Evolutionary conservation across 2,113 vertebrate genomes (phyloP).

Genomic region (Tenebrosternarchus preto): DNA sequence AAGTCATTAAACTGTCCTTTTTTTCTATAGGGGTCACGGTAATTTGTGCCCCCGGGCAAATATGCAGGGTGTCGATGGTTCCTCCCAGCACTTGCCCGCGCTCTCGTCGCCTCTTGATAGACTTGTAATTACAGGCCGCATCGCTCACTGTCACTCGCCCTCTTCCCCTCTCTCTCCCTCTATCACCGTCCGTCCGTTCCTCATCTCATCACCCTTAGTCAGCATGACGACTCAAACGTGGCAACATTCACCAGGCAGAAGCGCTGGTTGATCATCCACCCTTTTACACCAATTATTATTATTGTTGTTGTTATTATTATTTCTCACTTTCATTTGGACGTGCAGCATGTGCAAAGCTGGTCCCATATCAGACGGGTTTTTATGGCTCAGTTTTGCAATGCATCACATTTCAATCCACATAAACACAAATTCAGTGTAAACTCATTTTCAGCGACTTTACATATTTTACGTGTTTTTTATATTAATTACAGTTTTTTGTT

Average conservation of each 20-base stretch:
- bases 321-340: not conserved
- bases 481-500: constrained; percentile 13
- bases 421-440: too few relatives aligned
- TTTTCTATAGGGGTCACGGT: constrained; percentile 57
- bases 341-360: not conserved
- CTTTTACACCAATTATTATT: too few relatives aligned
- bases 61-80: constrained; percentile 49
- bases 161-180: constrained; percentile 36
- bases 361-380: not conserved
- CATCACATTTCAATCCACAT: not conserved
- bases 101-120: constrained; percentile 63
- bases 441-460: not conserved
- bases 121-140: constrained; percentile 68
- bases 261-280: not conserved
- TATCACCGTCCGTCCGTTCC: constrained; percentile 32
- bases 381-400: not conserved
- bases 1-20: constrained; percentile 64
- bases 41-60: constrained; percentile 59
- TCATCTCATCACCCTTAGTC: constrained; percentile 50
- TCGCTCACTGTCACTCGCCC: constrained; percentile 57
- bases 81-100: constrained; percentile 47
- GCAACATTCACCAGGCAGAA: not conserved
- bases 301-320: too few relatives aligned
- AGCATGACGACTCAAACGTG: constrained; percentile 45
- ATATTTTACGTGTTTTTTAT: too few relatives aligned